A percentile compares a stretch with the other conserved stretches of the same genome.
These are phyloP conservation scores for Collichthys lucidus DNA, from an alignment of 2,113 vertebrate genomes.

Conservation along the genomic window DNA sequence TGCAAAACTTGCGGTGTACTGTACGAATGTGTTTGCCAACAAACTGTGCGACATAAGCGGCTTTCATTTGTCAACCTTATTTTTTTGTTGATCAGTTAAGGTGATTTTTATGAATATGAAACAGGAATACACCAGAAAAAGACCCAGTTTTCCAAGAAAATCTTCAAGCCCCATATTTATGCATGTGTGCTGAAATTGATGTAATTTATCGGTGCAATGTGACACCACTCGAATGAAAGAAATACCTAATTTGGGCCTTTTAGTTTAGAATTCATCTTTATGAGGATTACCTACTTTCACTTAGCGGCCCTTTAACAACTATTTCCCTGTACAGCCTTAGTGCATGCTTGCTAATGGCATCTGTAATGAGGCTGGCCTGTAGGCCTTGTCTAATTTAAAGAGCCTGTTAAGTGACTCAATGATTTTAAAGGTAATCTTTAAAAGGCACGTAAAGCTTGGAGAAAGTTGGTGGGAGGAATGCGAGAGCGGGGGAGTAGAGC, in stretches of 20 bases:
- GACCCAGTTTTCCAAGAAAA: no score
- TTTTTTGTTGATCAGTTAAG: no score
- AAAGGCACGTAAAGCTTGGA: conserved; percentile 48
- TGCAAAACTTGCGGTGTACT: not conserved
- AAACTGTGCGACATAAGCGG: not conserved
- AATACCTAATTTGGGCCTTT: conserved; percentile 45
- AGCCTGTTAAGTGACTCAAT: conserved; percentile 61
- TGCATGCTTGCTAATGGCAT: conserved; percentile 68
- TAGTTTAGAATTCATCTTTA: conserved; percentile 57
- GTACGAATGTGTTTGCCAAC: not conserved
- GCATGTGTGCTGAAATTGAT: not conserved
- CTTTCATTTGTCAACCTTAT: not conserved
- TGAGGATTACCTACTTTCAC: conserved; percentile 58
- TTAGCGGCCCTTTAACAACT: conserved; percentile 68
- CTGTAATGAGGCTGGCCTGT: conserved; percentile 71
- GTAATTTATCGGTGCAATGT: not conserved
- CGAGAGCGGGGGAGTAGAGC: conserved; percentile 27
- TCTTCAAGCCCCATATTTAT: no score
- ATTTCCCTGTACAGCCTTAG: conserved; percentile 48
- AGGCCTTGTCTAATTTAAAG: conserved; percentile 67
- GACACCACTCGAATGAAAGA: conserved; percentile 4
- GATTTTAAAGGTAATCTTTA: conserved; percentile 75
- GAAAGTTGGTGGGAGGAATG: conserved; percentile 53
- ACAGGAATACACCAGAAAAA: not conserved
- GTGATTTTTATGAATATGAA: no score